phyloP scores from a whole-genome alignment of 2,888 invertebrate species.

The Teleiodes luculella region DNA sequence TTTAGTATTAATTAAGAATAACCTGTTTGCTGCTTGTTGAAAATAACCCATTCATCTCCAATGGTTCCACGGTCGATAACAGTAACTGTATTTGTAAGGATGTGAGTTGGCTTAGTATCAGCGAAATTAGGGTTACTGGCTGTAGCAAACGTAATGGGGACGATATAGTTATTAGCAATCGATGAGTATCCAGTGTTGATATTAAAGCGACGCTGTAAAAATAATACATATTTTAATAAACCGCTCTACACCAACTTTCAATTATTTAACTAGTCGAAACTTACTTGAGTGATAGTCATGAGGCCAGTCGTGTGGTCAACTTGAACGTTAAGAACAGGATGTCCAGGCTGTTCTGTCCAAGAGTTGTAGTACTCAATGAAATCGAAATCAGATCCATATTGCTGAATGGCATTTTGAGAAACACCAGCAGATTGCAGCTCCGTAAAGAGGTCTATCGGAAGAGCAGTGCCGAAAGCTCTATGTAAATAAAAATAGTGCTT shows the following conservation, averaged over 20 bases:
- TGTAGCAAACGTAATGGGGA: slow-evolving; percentile 64
- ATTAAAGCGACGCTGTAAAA: slow-evolving; percentile 70
- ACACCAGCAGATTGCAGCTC: slow-evolving; percentile 56
- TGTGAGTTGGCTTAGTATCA: slow-evolving; percentile 62
- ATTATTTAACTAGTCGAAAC: not conserved
- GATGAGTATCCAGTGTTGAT: slow-evolving; percentile 55
- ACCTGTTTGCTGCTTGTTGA: slow-evolving; percentile 81
- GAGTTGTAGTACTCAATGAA: slow-evolving; percentile 59
- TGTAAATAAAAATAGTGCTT: slow-evolving; percentile 14
- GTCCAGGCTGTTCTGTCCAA: slow-evolving; percentile 80
- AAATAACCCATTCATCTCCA: slow-evolving; percentile 77
- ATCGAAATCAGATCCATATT: slow-evolving; percentile 57
- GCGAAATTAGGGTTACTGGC: slow-evolving; percentile 59
- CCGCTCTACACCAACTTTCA: slow-evolving; percentile 2
- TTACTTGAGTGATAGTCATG: slow-evolving; percentile 67
- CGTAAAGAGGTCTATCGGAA: slow-evolving; percentile 71
- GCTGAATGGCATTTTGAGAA: slow-evolving; percentile 38
- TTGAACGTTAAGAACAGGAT: slow-evolving; percentile 77
- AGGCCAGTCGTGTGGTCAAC: slow-evolving; percentile 62
- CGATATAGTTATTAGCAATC: slow-evolving; percentile 49
- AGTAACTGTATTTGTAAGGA: slow-evolving; percentile 44
- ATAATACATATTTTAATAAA: no score
- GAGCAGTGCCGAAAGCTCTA: slow-evolving; percentile 58
- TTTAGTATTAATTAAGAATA: slow-evolving; percentile 25
- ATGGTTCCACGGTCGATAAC: slow-evolving; percentile 46